A percentile compares a stretch with the other conserved stretches of the same genome.
phyloP scores from a whole-genome alignment of 1,140 invertebrate genomes.

The Procambarus clarkii region DNA sequence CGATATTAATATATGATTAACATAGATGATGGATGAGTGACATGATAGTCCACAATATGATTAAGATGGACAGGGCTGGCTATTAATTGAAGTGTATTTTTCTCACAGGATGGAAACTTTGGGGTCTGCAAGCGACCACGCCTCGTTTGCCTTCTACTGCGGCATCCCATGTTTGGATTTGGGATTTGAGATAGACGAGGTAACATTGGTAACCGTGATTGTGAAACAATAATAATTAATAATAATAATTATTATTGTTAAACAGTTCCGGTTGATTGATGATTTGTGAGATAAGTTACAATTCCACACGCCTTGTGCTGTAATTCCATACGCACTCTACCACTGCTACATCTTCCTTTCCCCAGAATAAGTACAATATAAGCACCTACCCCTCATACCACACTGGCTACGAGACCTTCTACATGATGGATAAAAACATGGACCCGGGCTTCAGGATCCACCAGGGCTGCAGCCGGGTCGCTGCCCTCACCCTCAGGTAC shows the following conservation, averaged over 20 bases:
- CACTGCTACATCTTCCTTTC: too few species aligned
- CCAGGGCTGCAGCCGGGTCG: constrained; percentile 70
- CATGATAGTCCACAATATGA: not conserved
- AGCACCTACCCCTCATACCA: constrained; percentile 69
- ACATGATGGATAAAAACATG: constrained; percentile 46
- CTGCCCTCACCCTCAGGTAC: constrained; percentile 27
- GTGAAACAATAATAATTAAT: not conserved
- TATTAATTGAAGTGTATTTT: not conserved
- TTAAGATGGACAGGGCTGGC: too few species aligned
- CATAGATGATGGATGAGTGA: too few species aligned
- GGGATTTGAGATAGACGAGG: constrained; percentile 39
- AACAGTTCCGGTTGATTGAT: too few species aligned
- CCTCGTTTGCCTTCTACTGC: constrained; percentile 61
- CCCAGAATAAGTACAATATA: constrained; percentile 46
- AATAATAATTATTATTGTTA: not conserved
- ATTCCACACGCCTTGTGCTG: not conserved
- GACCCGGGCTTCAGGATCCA: constrained; percentile 69
- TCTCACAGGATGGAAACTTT: constrained; percentile 41
- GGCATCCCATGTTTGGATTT: constrained; percentile 62
- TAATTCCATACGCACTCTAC: too few species aligned
- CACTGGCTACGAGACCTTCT: constrained; percentile 72
- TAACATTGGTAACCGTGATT: not conserved
- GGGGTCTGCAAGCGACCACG: constrained; percentile 67
- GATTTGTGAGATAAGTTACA: too few species aligned
- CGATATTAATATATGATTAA: too few species aligned